A percentile compares a stretch with the other conserved stretches of the same genome.
phyloP scores from a whole-genome alignment of 1,140 invertebrate genomes.

The Drosophila elegans region DNA sequence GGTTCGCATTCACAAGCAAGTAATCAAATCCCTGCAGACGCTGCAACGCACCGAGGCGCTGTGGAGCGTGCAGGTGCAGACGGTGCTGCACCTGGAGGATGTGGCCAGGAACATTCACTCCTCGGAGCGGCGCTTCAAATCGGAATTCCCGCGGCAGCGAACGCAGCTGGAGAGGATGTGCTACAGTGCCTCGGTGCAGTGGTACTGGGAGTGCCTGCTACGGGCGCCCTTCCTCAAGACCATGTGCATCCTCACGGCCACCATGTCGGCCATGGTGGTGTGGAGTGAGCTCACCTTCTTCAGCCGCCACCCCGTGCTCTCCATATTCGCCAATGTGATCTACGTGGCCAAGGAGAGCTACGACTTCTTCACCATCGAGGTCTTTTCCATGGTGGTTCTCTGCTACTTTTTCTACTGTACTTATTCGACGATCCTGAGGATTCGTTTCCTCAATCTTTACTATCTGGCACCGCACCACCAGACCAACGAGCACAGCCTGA shows the following conservation, averaged over 20 bases:
- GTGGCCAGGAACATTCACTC: conserved; percentile 92
- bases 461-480: conserved; percentile 98
- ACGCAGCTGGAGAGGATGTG: conserved; percentile 87
- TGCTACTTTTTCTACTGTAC: conserved; percentile 98
- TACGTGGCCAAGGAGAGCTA: conserved; percentile 92
- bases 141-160: conserved; percentile 88
- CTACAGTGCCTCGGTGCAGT: conserved; percentile 91
- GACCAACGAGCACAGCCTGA: conserved; percentile 99
- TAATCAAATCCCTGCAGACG: conserved; percentile 95
- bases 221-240: conserved; percentile 91
- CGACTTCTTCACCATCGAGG: conserved; percentile 97
- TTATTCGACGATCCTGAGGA: conserved; percentile 98
- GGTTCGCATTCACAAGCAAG: conserved; percentile 92
- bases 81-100: conserved; percentile 94
- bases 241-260: conserved; percentile 90
- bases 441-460: conserved; percentile 98
- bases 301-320: conserved; percentile 94
- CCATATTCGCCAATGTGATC: conserved; percentile 97
- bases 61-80: conserved; percentile 94
- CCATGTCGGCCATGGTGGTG: conserved; percentile 95
- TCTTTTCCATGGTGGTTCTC: conserved; percentile 95
- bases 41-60: conserved; percentile 95
- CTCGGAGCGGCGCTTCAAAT: conserved; percentile 91
- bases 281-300: conserved; percentile 99
- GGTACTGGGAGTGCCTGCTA: conserved; percentile 97